Evolutionary conservation across 2,888 invertebrate genomes (phyloP).

Genomic region (Sclerodermus sp.): DNA sequence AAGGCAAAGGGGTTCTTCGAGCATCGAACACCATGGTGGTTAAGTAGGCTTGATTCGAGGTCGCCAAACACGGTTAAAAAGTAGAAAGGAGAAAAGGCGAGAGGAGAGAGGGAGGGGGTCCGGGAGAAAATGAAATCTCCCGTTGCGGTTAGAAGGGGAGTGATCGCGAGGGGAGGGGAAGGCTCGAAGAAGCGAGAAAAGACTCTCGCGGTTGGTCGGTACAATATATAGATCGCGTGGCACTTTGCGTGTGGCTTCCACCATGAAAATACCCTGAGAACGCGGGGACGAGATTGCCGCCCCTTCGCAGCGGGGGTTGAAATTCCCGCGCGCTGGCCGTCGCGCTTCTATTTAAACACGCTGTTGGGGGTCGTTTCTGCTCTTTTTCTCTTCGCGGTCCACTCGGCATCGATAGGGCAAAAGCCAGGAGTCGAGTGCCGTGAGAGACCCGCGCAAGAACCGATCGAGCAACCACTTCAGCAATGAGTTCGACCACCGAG

Average conservation of each 20-base stretch:
- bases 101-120: background rate
- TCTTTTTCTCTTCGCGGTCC: conserved; percentile 23
- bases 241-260: conserved; percentile 35
- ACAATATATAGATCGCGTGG: conserved; percentile 18
- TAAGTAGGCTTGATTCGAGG: no score
- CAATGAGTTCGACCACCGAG: no score
- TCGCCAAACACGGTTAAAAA: background rate
- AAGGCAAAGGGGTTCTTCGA: background rate
- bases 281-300: no score
- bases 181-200: conserved; percentile 5
- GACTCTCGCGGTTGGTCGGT: conserved; percentile 7
- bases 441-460: conserved; percentile 31
- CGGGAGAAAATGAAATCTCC: background rate
- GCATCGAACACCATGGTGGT: no score
- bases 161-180: no score
- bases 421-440: conserved; percentile 33
- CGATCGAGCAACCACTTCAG: conserved; percentile 14
- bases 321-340: conserved; percentile 30
- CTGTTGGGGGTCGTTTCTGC: conserved; percentile 43
- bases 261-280: conserved; percentile 31
- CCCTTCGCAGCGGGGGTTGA: conserved; percentile 39
- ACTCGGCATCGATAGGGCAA: background rate
- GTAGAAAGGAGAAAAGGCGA: background rate
- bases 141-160: no score
- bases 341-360: conserved; percentile 43